phyloP scores from a whole-genome alignment of 37 sponge, comb jelly and placozoan species.

The Hormiphora californensis region DNA sequence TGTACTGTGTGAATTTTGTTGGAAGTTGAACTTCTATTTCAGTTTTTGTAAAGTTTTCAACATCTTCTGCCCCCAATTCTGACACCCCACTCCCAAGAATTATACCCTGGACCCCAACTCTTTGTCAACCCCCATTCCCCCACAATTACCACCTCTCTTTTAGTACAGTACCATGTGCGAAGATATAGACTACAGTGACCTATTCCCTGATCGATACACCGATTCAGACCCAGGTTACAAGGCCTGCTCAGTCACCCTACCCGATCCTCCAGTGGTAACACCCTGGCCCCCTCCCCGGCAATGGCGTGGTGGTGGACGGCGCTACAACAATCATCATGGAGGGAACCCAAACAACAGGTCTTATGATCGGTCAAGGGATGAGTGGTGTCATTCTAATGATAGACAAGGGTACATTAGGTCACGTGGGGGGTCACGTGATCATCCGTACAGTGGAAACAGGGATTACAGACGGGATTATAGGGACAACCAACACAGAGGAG shows the following conservation, averaged over 20 bases:
- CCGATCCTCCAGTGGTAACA: conserved; percentile 7
- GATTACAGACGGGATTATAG: background rate
- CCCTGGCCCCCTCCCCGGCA: conserved; percentile 2
- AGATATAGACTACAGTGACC: background rate
- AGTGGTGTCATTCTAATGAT: too few relatives aligned
- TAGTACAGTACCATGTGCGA: background rate
- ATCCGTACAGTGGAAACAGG: background rate
- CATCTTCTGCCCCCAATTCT: too few relatives aligned
- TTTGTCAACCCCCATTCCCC: too few relatives aligned
- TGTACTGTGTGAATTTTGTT: too few relatives aligned
- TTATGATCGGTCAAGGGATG: too few relatives aligned
- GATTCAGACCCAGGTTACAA: background rate
- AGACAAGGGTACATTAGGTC: background rate
- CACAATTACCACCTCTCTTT: too few relatives aligned
- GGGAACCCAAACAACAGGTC: background rate
- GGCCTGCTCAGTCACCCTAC: background rate
- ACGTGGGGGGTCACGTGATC: background rate
- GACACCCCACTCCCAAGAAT: too few relatives aligned
- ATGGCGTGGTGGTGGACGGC: background rate
- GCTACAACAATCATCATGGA: background rate
- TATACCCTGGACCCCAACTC: too few relatives aligned
- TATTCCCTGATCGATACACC: conserved; percentile 27
- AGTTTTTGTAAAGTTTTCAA: too few relatives aligned
- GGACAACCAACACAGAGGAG: background rate
- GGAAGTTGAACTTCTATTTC: too few relatives aligned